Conservation (phyloP, 1,140 invertebrate genomes). For the Bombus haemorrhoidalis region DNA sequence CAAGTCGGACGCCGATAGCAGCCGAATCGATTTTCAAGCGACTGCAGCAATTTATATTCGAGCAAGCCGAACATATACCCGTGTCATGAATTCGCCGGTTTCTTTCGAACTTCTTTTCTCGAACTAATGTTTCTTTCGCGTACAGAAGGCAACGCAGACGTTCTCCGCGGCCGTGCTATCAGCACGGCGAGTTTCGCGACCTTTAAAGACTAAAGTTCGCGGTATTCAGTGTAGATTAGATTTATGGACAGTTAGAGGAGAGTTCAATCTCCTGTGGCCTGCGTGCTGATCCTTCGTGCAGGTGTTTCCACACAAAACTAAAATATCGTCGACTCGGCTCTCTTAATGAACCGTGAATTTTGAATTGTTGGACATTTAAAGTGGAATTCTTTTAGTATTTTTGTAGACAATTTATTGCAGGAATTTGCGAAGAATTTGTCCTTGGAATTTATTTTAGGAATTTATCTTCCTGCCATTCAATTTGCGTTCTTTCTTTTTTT, state of each 20-base stretch:
- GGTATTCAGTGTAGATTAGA: constrained; percentile 75
- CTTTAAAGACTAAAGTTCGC: constrained; percentile 81
- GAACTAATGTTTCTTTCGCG: background rate
- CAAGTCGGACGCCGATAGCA: constrained; percentile 19
- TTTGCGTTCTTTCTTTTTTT: background rate
- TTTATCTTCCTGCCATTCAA: background rate
- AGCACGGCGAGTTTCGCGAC: constrained; percentile 72
- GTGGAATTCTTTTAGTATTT: too few species aligned
- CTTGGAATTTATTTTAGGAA: background rate
- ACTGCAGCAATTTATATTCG: constrained; percentile 20
- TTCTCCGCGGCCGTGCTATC: constrained; percentile 54
- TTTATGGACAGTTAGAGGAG: constrained; percentile 71
- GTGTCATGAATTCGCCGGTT: constrained; percentile 8
- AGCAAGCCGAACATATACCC: too few species aligned
- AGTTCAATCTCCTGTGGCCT: constrained; percentile 70
- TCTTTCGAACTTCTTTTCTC: constrained; percentile 12
- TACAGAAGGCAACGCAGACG: background rate
- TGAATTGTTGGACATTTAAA: too few species aligned
- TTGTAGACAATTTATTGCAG: too few species aligned
- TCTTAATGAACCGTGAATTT: background rate
- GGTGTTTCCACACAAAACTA: constrained; percentile 21
- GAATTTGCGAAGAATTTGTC: too few species aligned
- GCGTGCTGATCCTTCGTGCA: constrained; percentile 19
- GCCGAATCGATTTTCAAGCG: constrained; percentile 4
- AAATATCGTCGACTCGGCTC: background rate